Evolutionary conservation across 2,888 invertebrate species (phyloP).

Genomic region (Cataglyphis livida): DNA sequence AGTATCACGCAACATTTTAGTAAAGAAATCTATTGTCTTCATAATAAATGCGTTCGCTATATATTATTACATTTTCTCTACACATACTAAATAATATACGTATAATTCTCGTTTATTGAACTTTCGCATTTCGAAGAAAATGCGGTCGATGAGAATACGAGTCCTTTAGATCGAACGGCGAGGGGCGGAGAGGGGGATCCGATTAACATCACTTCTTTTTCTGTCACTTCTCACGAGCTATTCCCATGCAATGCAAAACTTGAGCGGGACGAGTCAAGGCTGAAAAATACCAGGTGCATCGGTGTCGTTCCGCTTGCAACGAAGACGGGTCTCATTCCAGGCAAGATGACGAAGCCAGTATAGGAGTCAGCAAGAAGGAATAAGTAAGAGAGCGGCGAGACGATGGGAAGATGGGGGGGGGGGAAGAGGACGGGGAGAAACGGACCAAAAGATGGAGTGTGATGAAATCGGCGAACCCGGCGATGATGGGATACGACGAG

Average conservation of each 20-base stretch:
- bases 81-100: neutral
- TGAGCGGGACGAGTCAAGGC: conserved; percentile 44
- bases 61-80: neutral
- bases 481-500: conserved; percentile 64
- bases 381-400: conserved; percentile 25
- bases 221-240: conserved; percentile 49
- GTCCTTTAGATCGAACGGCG: neutral
- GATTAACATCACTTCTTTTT: conserved; percentile 48
- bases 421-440: conserved; percentile 50
- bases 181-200: neutral
- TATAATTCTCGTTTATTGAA: neutral
- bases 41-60: neutral
- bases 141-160: conserved; percentile 5
- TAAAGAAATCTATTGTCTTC: neutral
- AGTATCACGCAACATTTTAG: neutral
- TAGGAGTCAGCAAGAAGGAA: conserved; percentile 27
- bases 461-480: conserved; percentile 77
- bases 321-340: conserved; percentile 49
- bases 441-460: conserved; percentile 63
- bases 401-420: neutral
- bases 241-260: conserved; percentile 55
- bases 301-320: conserved; percentile 53
- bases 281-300: conserved; percentile 54
- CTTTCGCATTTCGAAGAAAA: conserved; percentile 23
- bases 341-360: conserved; percentile 63